phyloP scores from a whole-genome alignment of 2,113 vertebrate genomes.

The rat (Rattus norvegicus) region DNA sequence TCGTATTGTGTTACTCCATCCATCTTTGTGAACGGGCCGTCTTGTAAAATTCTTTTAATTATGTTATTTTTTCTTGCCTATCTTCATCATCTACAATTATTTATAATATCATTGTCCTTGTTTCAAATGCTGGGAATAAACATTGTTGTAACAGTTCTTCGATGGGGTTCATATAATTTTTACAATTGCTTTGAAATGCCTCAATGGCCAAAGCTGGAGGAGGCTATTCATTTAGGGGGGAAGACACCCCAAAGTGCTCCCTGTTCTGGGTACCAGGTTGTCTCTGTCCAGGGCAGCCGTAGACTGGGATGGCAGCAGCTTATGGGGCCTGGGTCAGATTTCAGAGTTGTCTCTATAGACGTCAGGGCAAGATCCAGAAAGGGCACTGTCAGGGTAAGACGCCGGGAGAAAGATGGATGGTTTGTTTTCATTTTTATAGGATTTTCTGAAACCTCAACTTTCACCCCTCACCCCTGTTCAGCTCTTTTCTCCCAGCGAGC shows the following conservation, averaged over 20 bases:
- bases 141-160: constrained; percentile 80
- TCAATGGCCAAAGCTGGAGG: constrained; percentile 4
- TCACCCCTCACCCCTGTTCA: constrained; percentile 79
- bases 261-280: background rate
- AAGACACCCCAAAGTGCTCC: constrained; percentile 7
- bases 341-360: constrained; percentile 82
- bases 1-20: constrained; percentile 85
- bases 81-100: constrained; percentile 85
- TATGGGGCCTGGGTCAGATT: constrained; percentile 83
- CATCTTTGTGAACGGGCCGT: constrained; percentile 76
- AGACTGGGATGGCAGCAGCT: constrained; percentile 70
- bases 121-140: constrained; percentile 83
- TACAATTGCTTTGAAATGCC: constrained; percentile 79
- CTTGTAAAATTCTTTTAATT: constrained; percentile 88
- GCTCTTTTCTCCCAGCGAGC: constrained; percentile 56
- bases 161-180: constrained; percentile 76
- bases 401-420: constrained; percentile 84
- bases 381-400: constrained; percentile 85
- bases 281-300: background rate
- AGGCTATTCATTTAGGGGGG: background rate
- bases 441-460: constrained; percentile 88
- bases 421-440: constrained; percentile 89
- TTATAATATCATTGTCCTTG: constrained; percentile 84
- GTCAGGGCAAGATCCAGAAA: constrained; percentile 81
- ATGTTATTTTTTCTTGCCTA: constrained; percentile 83